A percentile compares a stretch with the other conserved stretches of the same genome.
Conservation (phyloP, 2,888 invertebrate species). For the Argyresthia albistria region DNA sequence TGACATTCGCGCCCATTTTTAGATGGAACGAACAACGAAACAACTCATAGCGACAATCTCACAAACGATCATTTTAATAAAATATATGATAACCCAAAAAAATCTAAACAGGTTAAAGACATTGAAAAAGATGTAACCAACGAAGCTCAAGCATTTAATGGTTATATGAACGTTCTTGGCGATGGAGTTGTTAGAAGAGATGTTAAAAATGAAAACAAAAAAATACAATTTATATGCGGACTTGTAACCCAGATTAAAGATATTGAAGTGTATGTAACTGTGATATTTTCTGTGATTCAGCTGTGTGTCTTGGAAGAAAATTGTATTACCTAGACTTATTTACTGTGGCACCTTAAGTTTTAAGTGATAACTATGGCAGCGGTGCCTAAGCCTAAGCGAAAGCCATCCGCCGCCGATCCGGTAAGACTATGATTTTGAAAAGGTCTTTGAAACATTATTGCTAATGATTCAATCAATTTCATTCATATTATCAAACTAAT, state of each 20-base stretch:
- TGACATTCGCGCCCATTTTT: conserved; percentile 69
- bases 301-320: neutral
- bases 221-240: neutral
- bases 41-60: conserved; percentile 39
- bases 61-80: conserved; percentile 19
- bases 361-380: conserved; percentile 49
- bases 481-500: too few relatives aligned
- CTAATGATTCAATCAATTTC: too few relatives aligned
- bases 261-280: conserved; percentile 25
- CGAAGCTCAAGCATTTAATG: neutral
- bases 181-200: neutral
- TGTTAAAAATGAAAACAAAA: neutral
- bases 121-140: conserved; percentile 15
- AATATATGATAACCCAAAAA: conserved; percentile 9
- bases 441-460: too few relatives aligned
- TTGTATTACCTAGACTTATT: conserved; percentile 9
- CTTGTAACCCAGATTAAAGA: neutral
- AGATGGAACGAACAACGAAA: conserved; percentile 63
- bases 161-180: neutral
- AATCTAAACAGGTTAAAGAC: conserved; percentile 26
- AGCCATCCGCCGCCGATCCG: conserved; percentile 19
- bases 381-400: conserved; percentile 26
- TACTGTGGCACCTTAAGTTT: conserved; percentile 56
- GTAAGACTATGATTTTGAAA: conserved; percentile 34
- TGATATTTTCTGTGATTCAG: conserved; percentile 28